Percentiles rank a stretch among this genome's conserved stretches.
phyloP scores from a whole-genome alignment of 1,140 invertebrate genomes.

The Aradophagus sp. region DNA sequence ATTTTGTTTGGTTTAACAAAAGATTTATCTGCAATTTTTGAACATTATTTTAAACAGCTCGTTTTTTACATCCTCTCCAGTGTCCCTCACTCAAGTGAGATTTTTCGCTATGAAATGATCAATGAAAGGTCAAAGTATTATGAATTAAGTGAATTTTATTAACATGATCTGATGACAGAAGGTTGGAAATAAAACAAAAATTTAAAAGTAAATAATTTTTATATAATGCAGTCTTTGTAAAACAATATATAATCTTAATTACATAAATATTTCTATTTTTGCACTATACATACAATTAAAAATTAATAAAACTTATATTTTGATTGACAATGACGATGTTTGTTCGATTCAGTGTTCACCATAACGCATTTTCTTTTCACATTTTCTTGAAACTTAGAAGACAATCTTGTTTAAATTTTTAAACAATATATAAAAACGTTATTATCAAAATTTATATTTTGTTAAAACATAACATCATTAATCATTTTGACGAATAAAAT shows the following conservation, averaged over 20 bases:
- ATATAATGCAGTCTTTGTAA: conserved; percentile 31
- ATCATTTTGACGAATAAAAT: no score
- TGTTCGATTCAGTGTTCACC: neutral
- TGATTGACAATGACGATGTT: neutral
- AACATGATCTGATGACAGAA: no score
- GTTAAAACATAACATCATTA: neutral
- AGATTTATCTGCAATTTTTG: no score
- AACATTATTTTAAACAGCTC: no score
- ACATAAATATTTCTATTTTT: conserved; percentile 12
- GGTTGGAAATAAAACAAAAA: conserved; percentile 14
- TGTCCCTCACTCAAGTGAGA: no score
- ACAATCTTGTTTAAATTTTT: neutral
- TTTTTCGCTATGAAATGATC: no score
- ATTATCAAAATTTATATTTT: neutral
- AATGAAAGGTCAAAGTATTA: no score
- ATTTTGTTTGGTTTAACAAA: no score
- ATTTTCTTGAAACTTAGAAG: neutral
- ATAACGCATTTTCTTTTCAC: neutral
- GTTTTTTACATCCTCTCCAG: no score
- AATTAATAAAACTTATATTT: neutral
- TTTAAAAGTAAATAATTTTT: conserved; percentile 27
- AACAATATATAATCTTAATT: conserved; percentile 36
- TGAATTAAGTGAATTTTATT: no score
- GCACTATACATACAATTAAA: neutral
- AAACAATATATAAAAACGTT: neutral